Evolutionary conservation across 1,140 invertebrate genomes (phyloP), one percentile per base, ranked within the genome.

Genomic region (Sinonovacula constricta): DNA sequence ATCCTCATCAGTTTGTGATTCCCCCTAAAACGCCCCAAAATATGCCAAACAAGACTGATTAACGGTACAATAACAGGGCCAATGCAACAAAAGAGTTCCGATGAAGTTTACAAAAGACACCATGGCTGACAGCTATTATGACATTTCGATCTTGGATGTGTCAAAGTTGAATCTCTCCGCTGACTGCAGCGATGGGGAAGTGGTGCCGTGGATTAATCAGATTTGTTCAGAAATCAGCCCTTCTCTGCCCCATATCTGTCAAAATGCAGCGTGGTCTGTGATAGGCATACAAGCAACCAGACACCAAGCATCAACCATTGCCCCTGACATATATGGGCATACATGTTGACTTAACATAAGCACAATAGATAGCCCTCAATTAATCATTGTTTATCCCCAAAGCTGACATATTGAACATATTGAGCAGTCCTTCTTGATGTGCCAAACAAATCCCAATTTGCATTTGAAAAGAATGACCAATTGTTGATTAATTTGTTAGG

Each of bases 61-160:
- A 65, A 76, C 72, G 72, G 54, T 59, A 76, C 72, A 76, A 76
- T 76, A 76, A 76, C 62, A 63, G 66, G 62, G 57, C 67, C 67
- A 57, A 26, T 1, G 28, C 60, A 65, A 76, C 72, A 76, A 76
- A 76, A 66, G 72, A 33, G 45, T 26, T 31, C n/a, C n/a, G 26
- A 45, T 53, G 15, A 57, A 30, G 28, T 76, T 65, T 54, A 24
- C 53, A 18, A 45, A 45, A 45, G 39, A 7, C 39, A 45, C 18
- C 7, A 7, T 7, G 18, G 7, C 39, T 45, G 39, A 45, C 39
- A 45, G 39, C 39, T 10, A 45, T 45, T 45, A 45, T 18, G 39
- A 45, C 39, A 45, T 45, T 18, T 45, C 39, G 39, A 45, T 45
- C 7, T 7, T 45, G 7, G 39, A 45, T 45, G 7, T 45, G 39